Base-by-base conservation (phyloP, 2,888 invertebrate species). In the Lucinisca nassula region DNA sequence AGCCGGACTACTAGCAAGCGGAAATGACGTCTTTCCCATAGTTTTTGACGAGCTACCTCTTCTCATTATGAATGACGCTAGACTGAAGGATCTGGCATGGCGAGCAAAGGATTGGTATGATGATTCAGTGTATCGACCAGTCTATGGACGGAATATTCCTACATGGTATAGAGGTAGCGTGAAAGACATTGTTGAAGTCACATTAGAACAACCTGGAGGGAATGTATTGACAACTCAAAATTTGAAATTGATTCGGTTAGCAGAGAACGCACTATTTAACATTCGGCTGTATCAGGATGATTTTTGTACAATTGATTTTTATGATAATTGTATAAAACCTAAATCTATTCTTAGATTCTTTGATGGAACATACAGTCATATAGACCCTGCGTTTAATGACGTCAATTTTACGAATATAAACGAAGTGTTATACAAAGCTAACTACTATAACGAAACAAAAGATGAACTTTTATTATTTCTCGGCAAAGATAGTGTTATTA, bases 31-130 rank as follows among this genome's bases (percentile, higher is more conserved):
- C 32, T 92, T 92, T 78, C 92, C 92, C 0, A 79, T 87, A 8
- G 91, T 91, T 21, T 92, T 92, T 70, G 88, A 90, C 21, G 83
- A 82, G 4, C 85, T 92, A 32, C 92, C 92, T 12, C 81, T 92
- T 0, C 83, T 89, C 67, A 88, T 92, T 0, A 82, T 89, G 74
- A 85, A 91, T 55, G 90, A 91, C 70, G 87, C 85, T 0, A 85
- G 91, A 12, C 90, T 86, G 17, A 81, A 88, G 73, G 91, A 92
- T 40, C 78, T 92, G 10, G 75, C 90, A 21, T 92, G 92, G 92
- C 75, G 89, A 10, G 80, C 84, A 14, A 78, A 74, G 21, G 79
- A 78, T 58, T 32, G 37, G n/a, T 88, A 80, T 75, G 37, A 82
- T 0, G 79, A 72, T 1, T 70, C 51, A 8, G 67, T 92, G 6